phyloP scores from a whole-genome alignment of 2,888 invertebrate species.

The Sturmia bella region DNA sequence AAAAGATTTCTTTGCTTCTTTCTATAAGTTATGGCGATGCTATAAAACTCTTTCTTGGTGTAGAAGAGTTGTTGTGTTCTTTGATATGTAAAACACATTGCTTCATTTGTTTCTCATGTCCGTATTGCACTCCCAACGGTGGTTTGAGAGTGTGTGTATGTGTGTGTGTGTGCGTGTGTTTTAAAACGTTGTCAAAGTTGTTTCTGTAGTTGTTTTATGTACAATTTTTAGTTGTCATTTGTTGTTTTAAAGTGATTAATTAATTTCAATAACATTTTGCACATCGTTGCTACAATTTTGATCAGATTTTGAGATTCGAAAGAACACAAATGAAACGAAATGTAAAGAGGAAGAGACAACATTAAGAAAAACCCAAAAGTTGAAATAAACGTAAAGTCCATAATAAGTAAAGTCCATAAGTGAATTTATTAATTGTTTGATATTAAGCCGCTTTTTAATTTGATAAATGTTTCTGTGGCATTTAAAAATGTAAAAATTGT shows the following conservation, averaged over 20 bases:
- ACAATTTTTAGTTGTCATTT: slow-evolving; percentile 66
- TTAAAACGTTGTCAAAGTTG: slow-evolving; percentile 43
- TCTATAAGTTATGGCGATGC: slow-evolving; percentile 56
- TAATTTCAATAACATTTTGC: slow-evolving; percentile 70
- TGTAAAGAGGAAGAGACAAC: background rate
- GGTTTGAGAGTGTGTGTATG: background rate
- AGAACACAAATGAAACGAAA: slow-evolving; percentile 30
- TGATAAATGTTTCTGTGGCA: slow-evolving; percentile 52
- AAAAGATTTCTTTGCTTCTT: slow-evolving; percentile 64
- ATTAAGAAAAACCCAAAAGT: slow-evolving; percentile 12
- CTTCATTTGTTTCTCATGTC: slow-evolving; percentile 62
- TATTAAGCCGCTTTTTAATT: slow-evolving; percentile 57
- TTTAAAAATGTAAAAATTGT: background rate
- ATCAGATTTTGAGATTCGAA: slow-evolving; percentile 67
- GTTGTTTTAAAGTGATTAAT: slow-evolving; percentile 70
- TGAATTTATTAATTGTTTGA: slow-evolving; percentile 66
- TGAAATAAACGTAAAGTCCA: slow-evolving; percentile 26
- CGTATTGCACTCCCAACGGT: slow-evolving; percentile 7
- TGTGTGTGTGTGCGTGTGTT: slow-evolving; percentile 14
- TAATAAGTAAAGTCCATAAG: too few species aligned
- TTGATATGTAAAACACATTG: slow-evolving; percentile 69
- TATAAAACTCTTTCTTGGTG: slow-evolving; percentile 41
- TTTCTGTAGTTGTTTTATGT: slow-evolving; percentile 47
- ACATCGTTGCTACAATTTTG: slow-evolving; percentile 69
- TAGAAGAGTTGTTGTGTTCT: slow-evolving; percentile 60